phyloP scores from a whole-genome alignment of 2,888 invertebrate genomes.

The Candidula unifasciata region DNA sequence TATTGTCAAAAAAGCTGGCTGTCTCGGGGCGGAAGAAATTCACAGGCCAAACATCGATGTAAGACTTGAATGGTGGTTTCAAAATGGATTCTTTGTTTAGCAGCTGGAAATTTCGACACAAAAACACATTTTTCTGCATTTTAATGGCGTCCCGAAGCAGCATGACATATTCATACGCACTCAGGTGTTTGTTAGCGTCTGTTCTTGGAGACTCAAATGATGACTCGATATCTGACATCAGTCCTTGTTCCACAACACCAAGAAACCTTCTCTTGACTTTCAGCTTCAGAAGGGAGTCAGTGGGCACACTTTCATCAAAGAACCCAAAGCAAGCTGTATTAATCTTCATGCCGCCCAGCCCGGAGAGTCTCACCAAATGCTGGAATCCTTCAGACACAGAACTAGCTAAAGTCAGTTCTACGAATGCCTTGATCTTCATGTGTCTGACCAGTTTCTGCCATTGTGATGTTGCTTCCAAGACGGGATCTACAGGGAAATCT shows the following conservation, averaged over 20 bases:
- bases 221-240: conserved; percentile 57
- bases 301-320: conserved; percentile 86
- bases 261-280: conserved; percentile 59
- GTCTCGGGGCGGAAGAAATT: conserved; percentile 90
- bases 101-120: conserved; percentile 93
- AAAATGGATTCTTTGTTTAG: conserved; percentile 88
- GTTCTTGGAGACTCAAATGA: conserved; percentile 63
- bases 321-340: conserved; percentile 96
- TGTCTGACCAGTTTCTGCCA: conserved; percentile 94
- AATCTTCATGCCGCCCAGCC: conserved; percentile 99
- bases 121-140: conserved; percentile 95
- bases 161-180: conserved; percentile 85
- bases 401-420: conserved; percentile 92
- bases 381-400: conserved; percentile 93
- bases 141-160: conserved; percentile 91
- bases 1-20: conserved; percentile 90
- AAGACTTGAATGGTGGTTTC: conserved; percentile 83
- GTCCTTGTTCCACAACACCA: conserved; percentile 57
- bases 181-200: conserved; percentile 59
- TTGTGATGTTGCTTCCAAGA: conserved; percentile 87
- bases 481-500: conserved; percentile 82
- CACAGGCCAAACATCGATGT: conserved; percentile 98
- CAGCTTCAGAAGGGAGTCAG: conserved; percentile 80
- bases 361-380: conserved; percentile 92
- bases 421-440: conserved; percentile 92